phyloP scores from a whole-genome alignment of 1,140 invertebrate genomes.

The Propsilocerus akamusi region DNA sequence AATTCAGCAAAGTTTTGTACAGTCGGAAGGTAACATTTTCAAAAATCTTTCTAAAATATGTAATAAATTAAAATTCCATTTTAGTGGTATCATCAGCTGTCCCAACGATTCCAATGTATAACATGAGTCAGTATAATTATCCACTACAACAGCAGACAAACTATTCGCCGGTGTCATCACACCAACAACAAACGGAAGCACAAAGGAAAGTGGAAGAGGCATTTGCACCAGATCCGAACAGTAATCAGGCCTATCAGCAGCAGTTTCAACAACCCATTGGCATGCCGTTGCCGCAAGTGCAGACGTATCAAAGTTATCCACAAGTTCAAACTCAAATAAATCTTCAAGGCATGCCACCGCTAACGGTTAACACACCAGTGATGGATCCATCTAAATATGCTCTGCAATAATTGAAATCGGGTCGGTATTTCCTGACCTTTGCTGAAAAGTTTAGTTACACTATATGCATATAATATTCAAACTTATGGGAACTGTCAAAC shows the following conservation, averaged over 20 bases:
- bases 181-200: neutral
- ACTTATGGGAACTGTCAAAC: no score
- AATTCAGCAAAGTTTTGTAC: neutral
- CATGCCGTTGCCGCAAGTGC: neutral
- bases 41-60: neutral
- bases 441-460: no score
- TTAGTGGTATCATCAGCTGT: neutral
- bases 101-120: neutral
- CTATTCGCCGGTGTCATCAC: neutral
- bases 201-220: neutral
- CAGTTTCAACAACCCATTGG: neutral
- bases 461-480: no score
- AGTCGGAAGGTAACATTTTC: neutral
- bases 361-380: slow-evolving; percentile 51
- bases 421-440: neutral
- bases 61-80: no score
- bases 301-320: neutral
- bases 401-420: neutral
- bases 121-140: neutral
- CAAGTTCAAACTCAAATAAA: slow-evolving; percentile 3
- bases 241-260: neutral
- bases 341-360: slow-evolving; percentile 54
- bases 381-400: neutral
- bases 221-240: neutral
- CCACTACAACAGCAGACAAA: neutral